phyloP scores from a whole-genome alignment of 2,888 invertebrate species.

The Heliconius aoede region DNA sequence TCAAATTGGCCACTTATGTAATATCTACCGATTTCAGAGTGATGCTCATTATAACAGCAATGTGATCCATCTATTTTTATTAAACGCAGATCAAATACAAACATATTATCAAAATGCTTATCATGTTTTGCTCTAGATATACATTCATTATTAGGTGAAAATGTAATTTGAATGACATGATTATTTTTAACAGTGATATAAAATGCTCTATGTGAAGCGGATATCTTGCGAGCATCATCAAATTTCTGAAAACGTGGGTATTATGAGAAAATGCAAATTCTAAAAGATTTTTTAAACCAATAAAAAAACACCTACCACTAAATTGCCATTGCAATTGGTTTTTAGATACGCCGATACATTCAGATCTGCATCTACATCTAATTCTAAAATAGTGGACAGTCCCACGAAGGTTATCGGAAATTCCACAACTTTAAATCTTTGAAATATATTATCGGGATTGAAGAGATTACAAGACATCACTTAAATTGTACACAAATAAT shows the following conservation, averaged over 20 bases:
- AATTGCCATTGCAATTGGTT: constrained; percentile 64
- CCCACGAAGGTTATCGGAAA: constrained; percentile 73
- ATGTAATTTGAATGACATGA: constrained; percentile 63
- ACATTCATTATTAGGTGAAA: constrained; percentile 70
- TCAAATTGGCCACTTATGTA: constrained; percentile 84
- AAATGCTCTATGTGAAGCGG: constrained; percentile 76
- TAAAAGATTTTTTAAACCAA: neutral
- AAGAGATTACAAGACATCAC: constrained; percentile 58
- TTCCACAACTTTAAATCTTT: constrained; percentile 69
- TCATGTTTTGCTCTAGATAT: constrained; percentile 65
- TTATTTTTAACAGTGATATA: constrained; percentile 56
- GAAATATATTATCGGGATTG: constrained; percentile 68
- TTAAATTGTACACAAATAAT: constrained; percentile 23
- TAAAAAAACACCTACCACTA: constrained; percentile 60
- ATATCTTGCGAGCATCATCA: constrained; percentile 71
- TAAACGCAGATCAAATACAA: constrained; percentile 72
- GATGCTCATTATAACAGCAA: constrained; percentile 70
- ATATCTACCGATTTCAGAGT: constrained; percentile 77
- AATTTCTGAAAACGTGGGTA: constrained; percentile 60
- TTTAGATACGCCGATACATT: constrained; percentile 67
- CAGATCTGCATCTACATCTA: constrained; percentile 68
- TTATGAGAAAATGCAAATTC: constrained; percentile 42
- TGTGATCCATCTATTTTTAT: constrained; percentile 66
- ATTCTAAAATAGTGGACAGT: constrained; percentile 59
- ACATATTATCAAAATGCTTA: constrained; percentile 62